Evolutionary conservation across 1,140 invertebrate species (phyloP), one percentile per base, ranked within the genome.

Genomic region (Stegodyphus dumicola): DNA sequence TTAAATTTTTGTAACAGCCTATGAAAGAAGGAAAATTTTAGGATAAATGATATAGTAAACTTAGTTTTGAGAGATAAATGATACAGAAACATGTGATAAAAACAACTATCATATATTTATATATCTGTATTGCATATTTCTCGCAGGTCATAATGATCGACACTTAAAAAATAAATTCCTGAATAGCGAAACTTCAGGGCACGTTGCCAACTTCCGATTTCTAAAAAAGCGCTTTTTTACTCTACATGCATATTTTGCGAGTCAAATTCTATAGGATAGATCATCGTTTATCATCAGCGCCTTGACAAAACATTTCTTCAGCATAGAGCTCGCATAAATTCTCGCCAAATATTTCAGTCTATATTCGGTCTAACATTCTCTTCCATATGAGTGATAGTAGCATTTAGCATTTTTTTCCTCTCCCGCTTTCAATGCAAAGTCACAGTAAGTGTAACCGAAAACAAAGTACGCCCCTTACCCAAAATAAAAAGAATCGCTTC

Each of bases 231-330:
- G 49, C 10, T 51, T 71, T 67, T 71, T 71, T 11, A 71, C 33
- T 71, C 48, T 48, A 51, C 11, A 71, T 71, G 69, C 69, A 71
- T 51, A 71, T 71, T 71, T 71, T 71, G 69, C 49, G 33, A 71
- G n/a, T 71, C 69, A 71, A 71, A 71, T 71, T 71, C 69, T 71
- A 71, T 49, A 71, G 69, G 33, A 48, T 49, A 71, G 6, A 71
- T 71, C 69, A 71, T 71, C 69, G 69, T 71, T 71, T 71, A 33
- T 71, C 69, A 71, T 13, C 18, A 49, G 10, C 9, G 56, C 56
- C 9, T 9, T 15, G 56, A 60, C 56, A 60, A 60, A 60, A 60
- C 56, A 60, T 60, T 60, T 60, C 15, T 60, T 60, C 15, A 60
- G 56, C 9, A 60, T 10, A 60, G 56, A 60, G 15, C 15, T 10